Evolutionary conservation across 2,113 vertebrate genomes (phyloP).

Genomic region (Mustela lutreola): DNA sequence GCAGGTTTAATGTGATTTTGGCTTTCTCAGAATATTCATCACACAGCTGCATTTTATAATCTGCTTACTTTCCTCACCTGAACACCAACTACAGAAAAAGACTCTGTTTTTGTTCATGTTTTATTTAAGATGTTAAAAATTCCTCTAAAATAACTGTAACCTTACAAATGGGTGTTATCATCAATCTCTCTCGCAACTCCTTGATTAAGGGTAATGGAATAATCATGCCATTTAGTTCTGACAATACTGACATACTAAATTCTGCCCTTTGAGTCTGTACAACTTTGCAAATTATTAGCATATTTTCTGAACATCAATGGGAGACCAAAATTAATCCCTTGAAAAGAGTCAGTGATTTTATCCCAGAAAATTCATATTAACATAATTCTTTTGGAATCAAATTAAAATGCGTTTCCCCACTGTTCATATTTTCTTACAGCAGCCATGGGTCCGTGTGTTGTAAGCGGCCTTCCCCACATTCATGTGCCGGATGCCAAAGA

Average conservation of each 20-base stretch:
- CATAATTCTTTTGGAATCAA: background rate
- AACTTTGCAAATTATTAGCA: background rate
- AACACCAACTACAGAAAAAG: background rate
- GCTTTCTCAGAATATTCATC: background rate
- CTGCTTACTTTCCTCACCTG: background rate
- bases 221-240: constrained; percentile 6
- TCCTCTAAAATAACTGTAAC: constrained; percentile 29
- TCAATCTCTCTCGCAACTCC: background rate
- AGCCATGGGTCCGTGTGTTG: background rate
- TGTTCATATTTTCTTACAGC: constrained; percentile 10
- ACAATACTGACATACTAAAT: background rate
- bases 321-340: background rate
- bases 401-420: background rate
- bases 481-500: background rate
- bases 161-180: background rate
- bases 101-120: background rate
- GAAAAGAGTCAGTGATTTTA: background rate
- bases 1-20: background rate
- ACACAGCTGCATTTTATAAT: background rate
- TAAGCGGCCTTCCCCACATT: background rate
- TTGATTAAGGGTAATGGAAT: background rate
- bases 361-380: constrained; percentile 16
- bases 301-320: background rate
- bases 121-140: background rate
- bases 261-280: background rate